Conservation (phyloP, 2,888 invertebrate species). For the Byasa hedistus region DNA sequence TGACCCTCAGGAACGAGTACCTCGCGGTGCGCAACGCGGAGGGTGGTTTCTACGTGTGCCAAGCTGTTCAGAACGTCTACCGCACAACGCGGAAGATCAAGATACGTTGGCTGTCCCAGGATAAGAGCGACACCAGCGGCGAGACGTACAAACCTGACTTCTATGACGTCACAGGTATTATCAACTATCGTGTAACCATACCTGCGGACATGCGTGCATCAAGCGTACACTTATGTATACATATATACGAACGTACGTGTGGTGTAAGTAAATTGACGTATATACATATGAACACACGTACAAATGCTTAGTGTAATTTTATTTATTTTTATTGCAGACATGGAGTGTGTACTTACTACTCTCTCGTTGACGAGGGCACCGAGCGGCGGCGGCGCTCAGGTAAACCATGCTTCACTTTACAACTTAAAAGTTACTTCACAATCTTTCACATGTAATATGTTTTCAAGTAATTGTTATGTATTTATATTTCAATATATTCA, state of each 20-base stretch:
- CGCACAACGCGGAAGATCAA: slow-evolving; percentile 90
- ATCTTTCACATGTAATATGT: too few relatives aligned
- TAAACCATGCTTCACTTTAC: not conserved
- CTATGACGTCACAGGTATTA: slow-evolving; percentile 89
- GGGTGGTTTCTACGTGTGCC: slow-evolving; percentile 93
- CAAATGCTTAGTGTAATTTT: too few relatives aligned
- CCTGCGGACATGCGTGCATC: too few relatives aligned
- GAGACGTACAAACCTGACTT: slow-evolving; percentile 93
- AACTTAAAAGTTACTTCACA: too few relatives aligned
- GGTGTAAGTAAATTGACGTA: too few relatives aligned
- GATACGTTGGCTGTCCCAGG: slow-evolving; percentile 94
- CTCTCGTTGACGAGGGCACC: slow-evolving; percentile 87
- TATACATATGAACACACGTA: too few relatives aligned
- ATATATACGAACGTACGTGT: too few relatives aligned
- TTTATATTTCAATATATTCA: too few relatives aligned
- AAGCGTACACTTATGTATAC: too few relatives aligned
- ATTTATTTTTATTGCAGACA: slow-evolving; percentile 74
- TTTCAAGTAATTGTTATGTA: too few relatives aligned
- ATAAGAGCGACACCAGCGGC: slow-evolving; percentile 82
- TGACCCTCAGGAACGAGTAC: slow-evolving; percentile 86
- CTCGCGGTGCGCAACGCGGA: slow-evolving; percentile 94
- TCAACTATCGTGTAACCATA: too few relatives aligned
- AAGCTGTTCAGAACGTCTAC: slow-evolving; percentile 94
- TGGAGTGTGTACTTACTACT: slow-evolving; percentile 93
- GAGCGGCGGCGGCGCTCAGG: slow-evolving; percentile 76